phyloP scores from a whole-genome alignment of 2,113 vertebrate species.

The Rattus rattus region DNA sequence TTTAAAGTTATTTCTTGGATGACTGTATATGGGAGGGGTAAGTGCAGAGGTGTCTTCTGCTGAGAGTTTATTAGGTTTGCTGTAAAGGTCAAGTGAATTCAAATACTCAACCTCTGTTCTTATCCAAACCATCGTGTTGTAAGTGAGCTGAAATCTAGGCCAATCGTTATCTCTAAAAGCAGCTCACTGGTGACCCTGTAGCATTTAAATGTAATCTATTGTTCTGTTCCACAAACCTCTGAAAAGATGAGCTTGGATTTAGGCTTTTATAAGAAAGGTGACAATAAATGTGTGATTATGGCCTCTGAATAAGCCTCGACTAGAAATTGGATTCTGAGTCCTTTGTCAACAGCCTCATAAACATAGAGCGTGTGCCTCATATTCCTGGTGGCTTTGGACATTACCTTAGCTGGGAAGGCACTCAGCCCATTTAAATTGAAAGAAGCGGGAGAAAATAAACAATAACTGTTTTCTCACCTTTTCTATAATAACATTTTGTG shows the following conservation, averaged over 20 bases:
- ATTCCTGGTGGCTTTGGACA: background rate
- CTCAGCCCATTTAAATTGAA: background rate
- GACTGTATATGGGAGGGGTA: background rate
- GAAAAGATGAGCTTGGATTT: background rate
- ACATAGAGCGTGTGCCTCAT: background rate
- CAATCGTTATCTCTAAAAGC: slow-evolving; percentile 11
- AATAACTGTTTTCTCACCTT: background rate
- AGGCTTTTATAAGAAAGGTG: slow-evolving; percentile 47
- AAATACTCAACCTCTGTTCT: background rate
- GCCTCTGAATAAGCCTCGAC: slow-evolving; percentile 3
- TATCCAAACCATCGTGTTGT: background rate
- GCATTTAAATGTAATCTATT: slow-evolving; percentile 18
- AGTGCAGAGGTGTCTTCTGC: background rate
- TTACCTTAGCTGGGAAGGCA: background rate
- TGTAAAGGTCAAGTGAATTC: slow-evolving; percentile 26
- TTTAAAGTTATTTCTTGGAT: background rate
- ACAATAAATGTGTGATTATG: background rate
- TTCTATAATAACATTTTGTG: background rate
- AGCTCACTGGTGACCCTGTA: background rate
- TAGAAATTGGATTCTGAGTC: slow-evolving; percentile 52
- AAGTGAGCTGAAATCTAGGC: background rate
- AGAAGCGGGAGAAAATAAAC: background rate
- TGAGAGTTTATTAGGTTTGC: background rate
- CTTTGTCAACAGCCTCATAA: slow-evolving; percentile 57
- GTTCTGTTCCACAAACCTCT: background rate